phyloP scores from a whole-genome alignment of 2,113 vertebrate genomes.

The Agapornis roseicollis region DNA sequence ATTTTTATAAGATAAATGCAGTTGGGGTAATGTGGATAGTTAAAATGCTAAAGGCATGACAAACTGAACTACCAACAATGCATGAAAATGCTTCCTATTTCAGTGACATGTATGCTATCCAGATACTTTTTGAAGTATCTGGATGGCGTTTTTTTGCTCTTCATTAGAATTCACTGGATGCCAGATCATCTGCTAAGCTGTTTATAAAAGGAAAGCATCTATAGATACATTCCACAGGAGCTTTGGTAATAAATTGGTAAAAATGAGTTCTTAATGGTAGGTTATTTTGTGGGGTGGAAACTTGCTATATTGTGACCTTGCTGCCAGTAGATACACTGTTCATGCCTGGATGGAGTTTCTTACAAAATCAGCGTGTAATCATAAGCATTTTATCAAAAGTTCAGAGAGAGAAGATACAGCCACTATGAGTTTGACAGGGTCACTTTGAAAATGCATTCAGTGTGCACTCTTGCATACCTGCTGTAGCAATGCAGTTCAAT shows the following conservation, averaged over 20 bases:
- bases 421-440: slow-evolving; percentile 29
- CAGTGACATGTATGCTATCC: accelerated
- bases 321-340: slow-evolving; percentile 32
- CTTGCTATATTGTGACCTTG: slow-evolving; percentile 44
- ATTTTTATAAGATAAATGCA: neutral
- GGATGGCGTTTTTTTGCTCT: neutral
- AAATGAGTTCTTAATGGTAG: slow-evolving; percentile 16
- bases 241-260: slow-evolving; percentile 37
- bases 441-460: slow-evolving; percentile 61
- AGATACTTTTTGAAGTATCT: neutral
- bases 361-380: slow-evolving; percentile 66
- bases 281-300: slow-evolving; percentile 22
- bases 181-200: neutral
- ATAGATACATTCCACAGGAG: neutral
- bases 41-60: neutral
- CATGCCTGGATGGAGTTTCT: slow-evolving; percentile 65
- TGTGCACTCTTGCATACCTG: slow-evolving; percentile 24
- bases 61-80: neutral
- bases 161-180: neutral
- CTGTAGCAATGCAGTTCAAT: neutral
- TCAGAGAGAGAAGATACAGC: slow-evolving; percentile 42
- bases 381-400: slow-evolving; percentile 64
- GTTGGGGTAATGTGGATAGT: neutral
- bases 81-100: neutral
- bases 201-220: neutral